Conservation (phyloP, 2,113 vertebrate genomes). For the Rattus rattus region DNA sequence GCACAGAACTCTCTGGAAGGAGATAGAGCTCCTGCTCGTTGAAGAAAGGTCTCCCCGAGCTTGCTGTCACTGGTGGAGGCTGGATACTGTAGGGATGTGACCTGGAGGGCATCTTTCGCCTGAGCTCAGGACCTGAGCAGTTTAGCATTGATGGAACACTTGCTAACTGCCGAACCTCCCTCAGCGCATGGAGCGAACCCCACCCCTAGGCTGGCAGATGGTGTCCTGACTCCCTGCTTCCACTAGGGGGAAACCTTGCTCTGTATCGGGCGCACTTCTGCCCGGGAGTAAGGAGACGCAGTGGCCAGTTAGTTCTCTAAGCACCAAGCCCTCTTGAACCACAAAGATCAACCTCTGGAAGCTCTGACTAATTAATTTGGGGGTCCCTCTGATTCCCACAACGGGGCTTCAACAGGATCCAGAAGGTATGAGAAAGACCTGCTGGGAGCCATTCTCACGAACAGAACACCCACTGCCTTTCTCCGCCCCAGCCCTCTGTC, state of each 20-base stretch:
- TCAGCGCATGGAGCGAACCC: no score
- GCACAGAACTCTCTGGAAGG: neutral
- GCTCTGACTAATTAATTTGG: accelerated
- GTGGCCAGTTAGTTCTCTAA: neutral
- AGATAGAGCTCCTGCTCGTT: neutral
- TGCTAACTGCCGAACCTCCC: neutral
- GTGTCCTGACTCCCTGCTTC: no score
- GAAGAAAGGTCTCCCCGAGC: neutral
- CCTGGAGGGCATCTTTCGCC: neutral
- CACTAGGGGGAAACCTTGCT: neutral
- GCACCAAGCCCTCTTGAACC: neutral
- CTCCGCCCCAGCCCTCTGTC: neutral
- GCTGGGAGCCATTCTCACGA: neutral
- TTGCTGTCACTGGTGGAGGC: neutral
- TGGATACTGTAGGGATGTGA: neutral
- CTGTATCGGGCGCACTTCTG: neutral
- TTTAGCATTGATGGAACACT: neutral
- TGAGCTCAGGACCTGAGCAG: neutral
- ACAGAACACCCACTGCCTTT: neutral
- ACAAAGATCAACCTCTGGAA: neutral
- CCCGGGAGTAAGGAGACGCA: no score
- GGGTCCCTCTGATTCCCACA: neutral
- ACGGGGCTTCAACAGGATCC: neutral
- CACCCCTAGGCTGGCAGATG: neutral
- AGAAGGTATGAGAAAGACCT: neutral